phyloP scores from a whole-genome alignment of 2,113 vertebrate species.

The Neotoma lepida region DNA sequence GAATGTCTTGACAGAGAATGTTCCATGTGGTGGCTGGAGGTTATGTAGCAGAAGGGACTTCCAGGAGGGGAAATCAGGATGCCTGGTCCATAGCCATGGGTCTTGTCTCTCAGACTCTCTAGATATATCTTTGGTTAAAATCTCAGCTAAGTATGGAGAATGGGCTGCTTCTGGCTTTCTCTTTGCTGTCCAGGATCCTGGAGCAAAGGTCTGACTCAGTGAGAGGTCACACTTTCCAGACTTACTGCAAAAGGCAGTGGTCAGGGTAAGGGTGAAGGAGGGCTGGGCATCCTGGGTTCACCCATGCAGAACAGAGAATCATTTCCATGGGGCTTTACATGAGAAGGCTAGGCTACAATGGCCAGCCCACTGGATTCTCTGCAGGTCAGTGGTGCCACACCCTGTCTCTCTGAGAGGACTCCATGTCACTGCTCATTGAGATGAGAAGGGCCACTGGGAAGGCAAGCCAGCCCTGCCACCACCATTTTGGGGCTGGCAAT shows the following conservation, averaged over 20 bases:
- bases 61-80: not conserved
- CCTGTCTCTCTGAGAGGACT: not conserved
- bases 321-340: rapidly evolving
- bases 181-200: not conserved
- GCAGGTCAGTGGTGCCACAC: not conserved
- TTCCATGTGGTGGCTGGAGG: not conserved
- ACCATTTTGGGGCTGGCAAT: not conserved
- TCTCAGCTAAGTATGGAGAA: not conserved
- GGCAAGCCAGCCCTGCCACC: too few relatives aligned
- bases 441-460: not conserved
- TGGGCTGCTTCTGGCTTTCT: not conserved
- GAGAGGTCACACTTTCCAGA: not conserved
- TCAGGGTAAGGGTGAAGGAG: too few relatives aligned
- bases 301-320: rapidly evolving
- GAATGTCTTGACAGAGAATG: not conserved
- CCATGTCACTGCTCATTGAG: rapidly evolving
- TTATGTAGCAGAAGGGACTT: not conserved
- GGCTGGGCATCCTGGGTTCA: not conserved
- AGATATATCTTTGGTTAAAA: not conserved
- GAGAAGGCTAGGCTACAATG: rapidly evolving
- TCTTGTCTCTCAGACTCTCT: not conserved
- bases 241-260: rapidly evolving
- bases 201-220: not conserved
- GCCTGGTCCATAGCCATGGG: rapidly evolving
- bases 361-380: not conserved